Evolutionary conservation across 2,113 vertebrate genomes (phyloP).

Genomic region (Macroglossus sobrinus): DNA sequence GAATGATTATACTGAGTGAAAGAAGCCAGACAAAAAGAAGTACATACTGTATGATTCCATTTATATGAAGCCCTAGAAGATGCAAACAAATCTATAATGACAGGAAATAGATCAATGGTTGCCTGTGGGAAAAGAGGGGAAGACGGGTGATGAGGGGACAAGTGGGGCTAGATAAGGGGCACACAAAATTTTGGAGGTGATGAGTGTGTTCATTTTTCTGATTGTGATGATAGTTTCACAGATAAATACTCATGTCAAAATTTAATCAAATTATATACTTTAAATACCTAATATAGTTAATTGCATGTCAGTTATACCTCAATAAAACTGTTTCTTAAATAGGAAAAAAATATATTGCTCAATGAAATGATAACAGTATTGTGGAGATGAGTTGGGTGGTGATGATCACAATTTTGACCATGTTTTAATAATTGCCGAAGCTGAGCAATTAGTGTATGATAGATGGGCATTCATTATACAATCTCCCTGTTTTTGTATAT

Average conservation of each 20-base stretch:
- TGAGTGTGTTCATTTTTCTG: background rate
- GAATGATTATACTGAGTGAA: conserved; percentile 10
- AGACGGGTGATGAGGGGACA: too few relatives aligned
- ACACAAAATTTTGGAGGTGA: background rate
- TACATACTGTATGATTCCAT: background rate
- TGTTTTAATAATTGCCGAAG: background rate
- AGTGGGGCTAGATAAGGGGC: background rate
- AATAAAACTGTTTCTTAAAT: background rate
- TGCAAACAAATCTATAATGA: background rate
- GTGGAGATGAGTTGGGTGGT: background rate
- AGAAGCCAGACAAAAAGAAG: conserved; percentile 24
- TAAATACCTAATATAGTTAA: background rate
- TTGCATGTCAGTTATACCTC: background rate
- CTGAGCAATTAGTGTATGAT: background rate
- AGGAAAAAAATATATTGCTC: background rate
- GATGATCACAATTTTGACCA: background rate
- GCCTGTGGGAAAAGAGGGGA: background rate
- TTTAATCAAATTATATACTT: background rate
- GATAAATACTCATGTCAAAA: background rate
- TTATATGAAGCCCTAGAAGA: background rate
- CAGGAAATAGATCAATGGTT: background rate
- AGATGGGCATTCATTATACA: background rate
- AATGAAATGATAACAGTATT: background rate
- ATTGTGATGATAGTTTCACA: background rate
- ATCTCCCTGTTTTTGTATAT: background rate